These are phyloP conservation scores for Apocheima hispidaria DNA, from an alignment of 2,888 invertebrate genomes.

Conservation along the genomic window DNA sequence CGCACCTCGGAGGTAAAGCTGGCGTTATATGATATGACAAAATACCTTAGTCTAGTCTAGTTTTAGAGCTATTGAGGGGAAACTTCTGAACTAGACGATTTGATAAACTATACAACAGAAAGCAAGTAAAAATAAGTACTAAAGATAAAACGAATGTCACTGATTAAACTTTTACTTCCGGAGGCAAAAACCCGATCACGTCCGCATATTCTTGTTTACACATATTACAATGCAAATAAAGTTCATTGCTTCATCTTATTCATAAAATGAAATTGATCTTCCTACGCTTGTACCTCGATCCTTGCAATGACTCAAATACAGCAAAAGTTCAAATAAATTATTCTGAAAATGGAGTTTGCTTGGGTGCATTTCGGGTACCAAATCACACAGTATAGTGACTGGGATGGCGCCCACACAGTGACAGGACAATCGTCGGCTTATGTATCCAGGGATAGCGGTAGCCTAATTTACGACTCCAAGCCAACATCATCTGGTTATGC, in stretches of 20 bases:
- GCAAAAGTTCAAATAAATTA: slow-evolving; percentile 7
- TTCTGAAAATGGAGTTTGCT: background rate
- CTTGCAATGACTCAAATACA: slow-evolving; percentile 4
- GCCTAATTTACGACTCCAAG: slow-evolving; percentile 59
- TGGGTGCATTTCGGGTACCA: slow-evolving; percentile 1
- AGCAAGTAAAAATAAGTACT: background rate
- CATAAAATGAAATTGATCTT: slow-evolving; percentile 38
- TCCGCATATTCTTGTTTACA: slow-evolving; percentile 66
- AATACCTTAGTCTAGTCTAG: slow-evolving; percentile 43
- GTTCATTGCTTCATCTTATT: slow-evolving; percentile 30
- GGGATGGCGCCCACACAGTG: slow-evolving; percentile 49
- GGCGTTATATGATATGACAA: slow-evolving; percentile 48
- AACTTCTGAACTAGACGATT: background rate
- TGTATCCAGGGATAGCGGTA: slow-evolving; percentile 55
- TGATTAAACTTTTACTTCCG: slow-evolving; percentile 51
- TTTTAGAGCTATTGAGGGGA: background rate
- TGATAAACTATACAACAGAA: background rate
- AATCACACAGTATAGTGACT: slow-evolving; percentile 14
- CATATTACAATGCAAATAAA: slow-evolving; percentile 58
- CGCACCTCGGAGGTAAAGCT: slow-evolving; percentile 43
- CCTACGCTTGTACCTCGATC: background rate
- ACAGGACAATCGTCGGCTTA: slow-evolving; percentile 78
- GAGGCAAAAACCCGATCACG: slow-evolving; percentile 49
- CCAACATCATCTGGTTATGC: slow-evolving; percentile 24
- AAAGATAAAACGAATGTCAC: background rate